phyloP scores from a whole-genome alignment of 2,113 vertebrate genomes.

The Hylia prasina region DNA sequence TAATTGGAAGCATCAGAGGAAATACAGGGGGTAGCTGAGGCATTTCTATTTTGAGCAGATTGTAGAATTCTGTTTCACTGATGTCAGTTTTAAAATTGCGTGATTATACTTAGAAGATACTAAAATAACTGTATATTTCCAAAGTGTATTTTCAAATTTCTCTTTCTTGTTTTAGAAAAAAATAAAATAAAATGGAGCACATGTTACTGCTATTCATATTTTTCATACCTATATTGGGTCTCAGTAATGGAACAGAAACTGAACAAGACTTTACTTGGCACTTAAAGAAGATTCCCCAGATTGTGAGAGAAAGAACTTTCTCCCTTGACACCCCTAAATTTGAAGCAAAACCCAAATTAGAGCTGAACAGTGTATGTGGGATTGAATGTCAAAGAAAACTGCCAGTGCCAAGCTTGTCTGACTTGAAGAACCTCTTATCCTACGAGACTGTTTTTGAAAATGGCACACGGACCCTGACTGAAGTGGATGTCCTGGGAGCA shows the following conservation, averaged over 20 bases:
- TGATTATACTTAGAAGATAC: background rate
- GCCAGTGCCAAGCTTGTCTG: slow-evolving; percentile 76
- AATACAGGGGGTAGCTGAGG: background rate
- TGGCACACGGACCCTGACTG: slow-evolving; percentile 86
- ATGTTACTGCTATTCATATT: slow-evolving; percentile 75
- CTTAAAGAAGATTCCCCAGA: slow-evolving; percentile 81
- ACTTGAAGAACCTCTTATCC: slow-evolving; percentile 86
- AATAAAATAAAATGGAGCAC: slow-evolving; percentile 79
- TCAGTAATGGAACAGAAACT: slow-evolving; percentile 57
- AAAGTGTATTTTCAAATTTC: background rate
- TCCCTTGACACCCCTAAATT: slow-evolving; percentile 81
- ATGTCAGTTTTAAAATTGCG: background rate
- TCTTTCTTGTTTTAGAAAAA: slow-evolving; percentile 67
- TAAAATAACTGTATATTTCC: background rate
- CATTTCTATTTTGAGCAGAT: background rate
- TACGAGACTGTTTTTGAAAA: slow-evolving; percentile 94
- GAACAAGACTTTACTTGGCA: slow-evolving; percentile 87
- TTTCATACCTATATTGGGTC: slow-evolving; percentile 67
- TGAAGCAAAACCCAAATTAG: slow-evolving; percentile 72
- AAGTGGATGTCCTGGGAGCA: slow-evolving; percentile 78
- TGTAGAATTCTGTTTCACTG: background rate
- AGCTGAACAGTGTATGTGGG: slow-evolving; percentile 80
- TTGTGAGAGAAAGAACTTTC: slow-evolving; percentile 82
- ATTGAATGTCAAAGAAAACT: slow-evolving; percentile 87
- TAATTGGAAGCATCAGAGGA: background rate